A percentile compares a stretch with the other conserved stretches of the same genome.
Conservation (phyloP, 2,113 vertebrate genomes). For the Callithrix jacchus region DNA sequence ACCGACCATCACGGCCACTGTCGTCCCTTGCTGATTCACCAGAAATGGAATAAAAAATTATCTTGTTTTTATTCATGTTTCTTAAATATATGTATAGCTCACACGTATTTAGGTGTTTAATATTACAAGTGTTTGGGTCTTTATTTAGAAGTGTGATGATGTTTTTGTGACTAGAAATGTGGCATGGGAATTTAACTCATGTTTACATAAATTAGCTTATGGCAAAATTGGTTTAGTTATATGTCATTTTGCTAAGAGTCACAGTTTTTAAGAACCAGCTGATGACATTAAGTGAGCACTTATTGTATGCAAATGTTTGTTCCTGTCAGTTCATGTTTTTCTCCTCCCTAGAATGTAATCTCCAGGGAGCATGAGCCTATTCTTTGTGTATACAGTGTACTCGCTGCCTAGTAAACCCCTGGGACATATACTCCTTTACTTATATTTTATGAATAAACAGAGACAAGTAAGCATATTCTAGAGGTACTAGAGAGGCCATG, state of each 20-base stretch:
- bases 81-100: neutral
- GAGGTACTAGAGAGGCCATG: neutral
- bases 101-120: neutral
- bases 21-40: neutral
- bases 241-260: neutral
- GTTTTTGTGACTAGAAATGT: neutral
- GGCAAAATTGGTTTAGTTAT: neutral
- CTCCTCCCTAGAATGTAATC: neutral
- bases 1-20: neutral
- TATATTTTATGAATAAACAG: neutral
- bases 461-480: neutral
- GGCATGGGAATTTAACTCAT: neutral
- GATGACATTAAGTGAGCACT: neutral
- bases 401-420: rapidly evolving
- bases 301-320: rapidly evolving
- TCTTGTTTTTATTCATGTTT: neutral
- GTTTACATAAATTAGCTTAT: neutral
- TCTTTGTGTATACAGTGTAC: rapidly evolving
- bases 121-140: neutral
- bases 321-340: neutral
- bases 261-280: neutral
- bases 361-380: neutral
- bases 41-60: neutral
- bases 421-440: rapidly evolving
- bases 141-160: neutral